Conservation (phyloP, 2,888 invertebrate genomes). For the Opisthograptis luteolata region DNA sequence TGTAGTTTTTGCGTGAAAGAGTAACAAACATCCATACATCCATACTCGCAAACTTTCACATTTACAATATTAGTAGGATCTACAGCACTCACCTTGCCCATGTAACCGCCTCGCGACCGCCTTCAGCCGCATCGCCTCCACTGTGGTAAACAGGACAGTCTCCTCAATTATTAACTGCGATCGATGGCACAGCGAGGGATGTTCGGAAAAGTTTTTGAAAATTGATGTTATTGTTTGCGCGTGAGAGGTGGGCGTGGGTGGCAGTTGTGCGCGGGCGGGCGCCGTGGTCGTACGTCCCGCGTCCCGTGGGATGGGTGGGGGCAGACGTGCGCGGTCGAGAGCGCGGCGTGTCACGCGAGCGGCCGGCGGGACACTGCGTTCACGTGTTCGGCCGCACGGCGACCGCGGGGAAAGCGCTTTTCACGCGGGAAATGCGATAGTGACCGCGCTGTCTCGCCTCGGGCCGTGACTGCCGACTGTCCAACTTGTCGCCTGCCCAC, state of each 20-base stretch:
- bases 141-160: slow-evolving; percentile 59
- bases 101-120: slow-evolving; percentile 88
- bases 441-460: slow-evolving; percentile 76
- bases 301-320: slow-evolving; percentile 47
- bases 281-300: slow-evolving; percentile 64
- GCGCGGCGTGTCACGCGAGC: slow-evolving; percentile 80
- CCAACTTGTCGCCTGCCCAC: slow-evolving; percentile 31
- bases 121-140: slow-evolving; percentile 87
- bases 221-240: slow-evolving; percentile 45
- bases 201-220: slow-evolving; percentile 56
- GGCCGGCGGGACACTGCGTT: slow-evolving; percentile 82
- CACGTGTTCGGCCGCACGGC: slow-evolving; percentile 65
- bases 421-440: slow-evolving; percentile 80
- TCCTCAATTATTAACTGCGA: slow-evolving; percentile 62
- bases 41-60: too few relatives aligned
- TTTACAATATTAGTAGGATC: too few relatives aligned
- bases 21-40: too few relatives aligned
- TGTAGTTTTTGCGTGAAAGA: too few relatives aligned
- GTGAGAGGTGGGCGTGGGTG: slow-evolving; percentile 51
- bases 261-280: slow-evolving; percentile 71
- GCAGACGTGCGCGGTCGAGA: slow-evolving; percentile 44
- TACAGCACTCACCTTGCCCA: slow-evolving; percentile 85
- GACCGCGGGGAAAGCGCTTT: slow-evolving; percentile 81
- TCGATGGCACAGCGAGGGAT: slow-evolving; percentile 61
- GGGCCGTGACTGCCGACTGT: slow-evolving; percentile 71